Evolutionary conservation across 2,888 invertebrate genomes (phyloP).

Genomic region (Venustoraphidia nigricollis): DNA sequence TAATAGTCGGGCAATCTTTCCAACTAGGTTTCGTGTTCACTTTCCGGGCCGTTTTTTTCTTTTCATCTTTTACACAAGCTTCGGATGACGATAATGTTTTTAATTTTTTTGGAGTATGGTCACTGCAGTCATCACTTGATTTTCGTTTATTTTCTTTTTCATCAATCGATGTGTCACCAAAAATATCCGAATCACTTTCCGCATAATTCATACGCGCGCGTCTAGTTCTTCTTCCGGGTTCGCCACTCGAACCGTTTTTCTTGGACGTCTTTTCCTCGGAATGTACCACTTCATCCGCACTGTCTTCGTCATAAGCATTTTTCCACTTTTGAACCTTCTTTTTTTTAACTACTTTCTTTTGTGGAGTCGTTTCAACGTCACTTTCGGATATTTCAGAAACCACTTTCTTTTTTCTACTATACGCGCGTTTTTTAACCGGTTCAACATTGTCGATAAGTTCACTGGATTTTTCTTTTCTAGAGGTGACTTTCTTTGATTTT

Average conservation of each 20-base stretch:
- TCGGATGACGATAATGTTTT: neutral
- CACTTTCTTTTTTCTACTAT: too few relatives aligned
- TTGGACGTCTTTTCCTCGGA: too few relatives aligned
- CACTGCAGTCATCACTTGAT: neutral
- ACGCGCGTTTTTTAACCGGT: neutral
- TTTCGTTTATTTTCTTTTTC: neutral
- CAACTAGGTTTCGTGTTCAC: neutral
- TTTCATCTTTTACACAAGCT: neutral
- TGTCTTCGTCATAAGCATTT: too few relatives aligned
- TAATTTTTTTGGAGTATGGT: neutral
- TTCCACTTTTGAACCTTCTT: neutral
- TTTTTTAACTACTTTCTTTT: neutral
- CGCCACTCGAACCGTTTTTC: too few relatives aligned
- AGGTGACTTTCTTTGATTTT: slow-evolving; percentile 18
- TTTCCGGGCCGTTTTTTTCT: neutral
- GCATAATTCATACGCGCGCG: too few relatives aligned
- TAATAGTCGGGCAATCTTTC: neutral
- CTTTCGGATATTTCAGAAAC: neutral
- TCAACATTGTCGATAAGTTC: neutral
- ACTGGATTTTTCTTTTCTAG: slow-evolving; percentile 1
- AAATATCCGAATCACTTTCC: too few relatives aligned
- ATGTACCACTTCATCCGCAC: too few relatives aligned
- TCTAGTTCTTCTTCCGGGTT: neutral
- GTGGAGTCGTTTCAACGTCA: neutral
- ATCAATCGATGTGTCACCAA: too few relatives aligned